These are phyloP conservation scores for Echeneis naucrates DNA, from an alignment of 2,797 vertebrate species.

Conservation along the genomic window DNA sequence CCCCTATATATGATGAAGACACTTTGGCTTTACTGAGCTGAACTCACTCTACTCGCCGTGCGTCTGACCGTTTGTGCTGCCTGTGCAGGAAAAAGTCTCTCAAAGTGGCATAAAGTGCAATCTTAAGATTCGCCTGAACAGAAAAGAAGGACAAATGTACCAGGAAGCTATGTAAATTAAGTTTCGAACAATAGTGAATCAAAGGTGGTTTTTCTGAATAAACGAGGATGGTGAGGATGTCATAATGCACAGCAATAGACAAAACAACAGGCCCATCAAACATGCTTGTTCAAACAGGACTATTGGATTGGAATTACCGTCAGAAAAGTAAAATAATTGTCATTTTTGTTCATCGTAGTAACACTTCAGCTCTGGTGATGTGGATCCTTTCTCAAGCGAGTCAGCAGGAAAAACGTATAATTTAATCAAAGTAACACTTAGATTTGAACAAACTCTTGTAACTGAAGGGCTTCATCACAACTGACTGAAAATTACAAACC, in stretches of 20 bases:
- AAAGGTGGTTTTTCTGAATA: too few species aligned
- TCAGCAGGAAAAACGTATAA: background rate
- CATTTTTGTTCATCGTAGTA: background rate
- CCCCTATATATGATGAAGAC: too few species aligned
- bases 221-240: too few species aligned
- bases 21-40: too few species aligned
- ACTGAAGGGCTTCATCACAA: background rate
- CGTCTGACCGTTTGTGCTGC: too few species aligned
- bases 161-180: too few species aligned
- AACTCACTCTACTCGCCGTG: conserved; percentile 1
- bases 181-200: background rate
- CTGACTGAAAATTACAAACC: background rate
- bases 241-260: too few species aligned
- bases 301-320: background rate
- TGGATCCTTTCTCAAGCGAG: background rate
- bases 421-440: background rate
- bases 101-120: background rate
- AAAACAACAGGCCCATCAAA: background rate
- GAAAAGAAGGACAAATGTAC: background rate
- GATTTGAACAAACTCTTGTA: background rate
- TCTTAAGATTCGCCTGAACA: background rate
- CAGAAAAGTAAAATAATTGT: background rate
- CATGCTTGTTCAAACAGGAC: too few species aligned
- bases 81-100: too few species aligned
- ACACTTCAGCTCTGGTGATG: background rate